Conservation (phyloP, 1,140 invertebrate species). For the Potamilus streckersoni region DNA sequence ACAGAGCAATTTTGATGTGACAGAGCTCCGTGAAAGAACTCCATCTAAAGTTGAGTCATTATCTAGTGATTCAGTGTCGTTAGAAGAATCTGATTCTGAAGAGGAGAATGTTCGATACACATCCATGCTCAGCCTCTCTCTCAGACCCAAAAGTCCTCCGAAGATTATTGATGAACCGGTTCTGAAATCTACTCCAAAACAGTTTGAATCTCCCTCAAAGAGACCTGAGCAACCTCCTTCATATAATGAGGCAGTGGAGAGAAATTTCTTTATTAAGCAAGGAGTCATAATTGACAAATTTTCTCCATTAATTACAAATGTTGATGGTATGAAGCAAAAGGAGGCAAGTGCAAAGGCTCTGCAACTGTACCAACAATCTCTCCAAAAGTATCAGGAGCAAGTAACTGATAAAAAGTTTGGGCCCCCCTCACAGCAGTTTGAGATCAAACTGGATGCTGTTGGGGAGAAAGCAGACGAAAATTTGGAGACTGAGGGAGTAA, state of each 20-base stretch:
- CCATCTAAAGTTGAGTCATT: slow-evolving; percentile 25
- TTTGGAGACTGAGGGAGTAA: background rate
- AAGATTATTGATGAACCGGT: slow-evolving; percentile 2
- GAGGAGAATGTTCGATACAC: slow-evolving; percentile 9
- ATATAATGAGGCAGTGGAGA: slow-evolving; percentile 22
- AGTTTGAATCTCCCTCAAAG: background rate
- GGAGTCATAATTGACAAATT: slow-evolving; percentile 10
- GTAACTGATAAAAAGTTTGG: slow-evolving; percentile 1
- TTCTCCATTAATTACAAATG: background rate
- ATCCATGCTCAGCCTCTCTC: slow-evolving; percentile 21
- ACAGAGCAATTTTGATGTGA: slow-evolving; percentile 16
- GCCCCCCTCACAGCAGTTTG: slow-evolving; percentile 14
- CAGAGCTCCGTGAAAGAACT: slow-evolving; percentile 17
- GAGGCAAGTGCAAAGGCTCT: slow-evolving; percentile 23
- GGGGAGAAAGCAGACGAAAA: slow-evolving; percentile 4
- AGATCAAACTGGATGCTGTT: slow-evolving; percentile 10
- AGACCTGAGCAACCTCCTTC: slow-evolving; percentile 23
- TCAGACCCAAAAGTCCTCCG: slow-evolving; percentile 6
- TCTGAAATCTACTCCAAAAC: background rate
- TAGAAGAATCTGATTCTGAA: slow-evolving; percentile 19
- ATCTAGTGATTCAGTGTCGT: slow-evolving; percentile 13
- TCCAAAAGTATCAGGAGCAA: slow-evolving; percentile 28
- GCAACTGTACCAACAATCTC: slow-evolving; percentile 28
- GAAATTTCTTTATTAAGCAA: slow-evolving; percentile 24
- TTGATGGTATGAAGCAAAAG: slow-evolving; percentile 7